Evolutionary conservation across 2,113 vertebrate species (phyloP), one percentile per base, ranked within the genome.

Genomic region (Hemibagrus wyckioides): DNA sequence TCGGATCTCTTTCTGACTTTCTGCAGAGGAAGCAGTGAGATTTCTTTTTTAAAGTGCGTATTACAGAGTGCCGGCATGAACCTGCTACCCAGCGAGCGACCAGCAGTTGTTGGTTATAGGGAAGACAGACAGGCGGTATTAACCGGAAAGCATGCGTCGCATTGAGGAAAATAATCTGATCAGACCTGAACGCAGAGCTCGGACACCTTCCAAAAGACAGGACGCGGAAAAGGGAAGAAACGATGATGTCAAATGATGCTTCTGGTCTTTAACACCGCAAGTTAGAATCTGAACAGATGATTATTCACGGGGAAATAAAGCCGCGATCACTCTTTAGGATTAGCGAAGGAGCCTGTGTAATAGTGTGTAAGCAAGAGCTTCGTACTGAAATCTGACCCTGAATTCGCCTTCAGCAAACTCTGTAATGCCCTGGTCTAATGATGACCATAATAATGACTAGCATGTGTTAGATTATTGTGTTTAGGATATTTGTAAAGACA

Each of bases 141-240:
- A 39, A 52, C 75, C 44, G 44, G 44, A 77, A 50, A 52, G 44
- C n/a, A 19, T 39, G 80, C 93, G 93, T 92, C 93, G 94, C 94
- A 94, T 91, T 94, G 94, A 90, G 82, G 82, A 50, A 84, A 82
- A 86, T 93, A 89, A 94, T 93, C 92, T 90, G 90, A 93, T 93
- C 90, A 91, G 81, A 71, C 3, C 85, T 79, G 85, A 0, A 85
- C 67, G 36, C 84, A 76, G 84, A 84, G 83, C 23, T 84, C 56
- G 57, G 76, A 76, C 48, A 73, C 28, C 48, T n/a, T 69, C 41
- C 84, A 48, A 39, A 73, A 54, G 39, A 54, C 30, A 56, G 52
- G 81, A 80, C 41, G 67, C 65, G 28, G 65, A 10, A 11, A 23
- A 10, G 21, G 4, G 52, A 23, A 80, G 77, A 56, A 36, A 23